Conservation (phyloP, 2,888 invertebrate species). For the Fragum whitleyi region DNA sequence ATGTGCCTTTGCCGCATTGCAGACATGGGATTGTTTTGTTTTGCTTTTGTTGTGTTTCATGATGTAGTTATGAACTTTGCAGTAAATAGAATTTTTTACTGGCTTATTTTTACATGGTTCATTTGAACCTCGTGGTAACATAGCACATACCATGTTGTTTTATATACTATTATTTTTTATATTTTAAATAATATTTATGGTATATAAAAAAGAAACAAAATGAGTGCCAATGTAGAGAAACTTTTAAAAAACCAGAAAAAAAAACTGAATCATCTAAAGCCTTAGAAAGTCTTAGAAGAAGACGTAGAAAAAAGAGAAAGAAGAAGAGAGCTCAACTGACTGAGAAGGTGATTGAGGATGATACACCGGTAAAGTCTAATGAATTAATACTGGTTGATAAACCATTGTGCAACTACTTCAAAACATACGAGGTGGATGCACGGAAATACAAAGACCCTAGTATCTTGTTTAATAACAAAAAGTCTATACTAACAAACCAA, state of each 20-base stretch:
- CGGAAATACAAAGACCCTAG: slow-evolving; percentile 1
- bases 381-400: background rate
- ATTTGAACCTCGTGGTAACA: slow-evolving; percentile 18
- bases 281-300: too few relatives aligned
- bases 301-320: too few relatives aligned
- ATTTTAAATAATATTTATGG: too few relatives aligned
- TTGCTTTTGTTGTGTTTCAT: slow-evolving; percentile 6
- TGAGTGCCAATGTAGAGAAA: slow-evolving; percentile 8
- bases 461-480: too few relatives aligned
- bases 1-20: slow-evolving; percentile 15
- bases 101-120: slow-evolving; percentile 16
- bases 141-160: slow-evolving; percentile 2
- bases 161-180: background rate
- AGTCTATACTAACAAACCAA: too few relatives aligned
- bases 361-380: background rate
- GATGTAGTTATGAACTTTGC: too few relatives aligned
- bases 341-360: slow-evolving; percentile 3
- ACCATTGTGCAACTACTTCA: too few relatives aligned
- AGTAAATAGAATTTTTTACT: background rate
- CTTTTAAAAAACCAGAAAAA: background rate
- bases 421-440: background rate
- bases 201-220: slow-evolving; percentile 22
- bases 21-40: slow-evolving; percentile 14
- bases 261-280: too few relatives aligned
- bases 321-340: slow-evolving; percentile 4